Percentiles rank a stretch among this genome's conserved stretches.
These are phyloP conservation scores for Cylindroiulus punctatus DNA, from an alignment of 2,888 invertebrate genomes.

Conservation along the genomic window DNA sequence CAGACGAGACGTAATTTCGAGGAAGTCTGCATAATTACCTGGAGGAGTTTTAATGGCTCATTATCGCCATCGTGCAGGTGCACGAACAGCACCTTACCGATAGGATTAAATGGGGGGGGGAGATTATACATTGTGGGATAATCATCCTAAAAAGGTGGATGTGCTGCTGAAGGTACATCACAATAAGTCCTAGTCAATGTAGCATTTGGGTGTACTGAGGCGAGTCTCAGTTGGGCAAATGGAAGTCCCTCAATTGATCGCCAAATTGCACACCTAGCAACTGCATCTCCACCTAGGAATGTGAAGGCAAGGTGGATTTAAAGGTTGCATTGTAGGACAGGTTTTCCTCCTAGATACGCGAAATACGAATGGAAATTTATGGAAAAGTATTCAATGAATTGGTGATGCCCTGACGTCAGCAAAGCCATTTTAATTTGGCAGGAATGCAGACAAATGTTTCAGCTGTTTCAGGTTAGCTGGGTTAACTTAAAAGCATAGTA, in stretches of 20 bases:
- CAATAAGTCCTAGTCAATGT: neutral
- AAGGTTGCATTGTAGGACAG: neutral
- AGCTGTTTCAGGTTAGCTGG: too few relatives aligned
- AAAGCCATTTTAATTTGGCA: too few relatives aligned
- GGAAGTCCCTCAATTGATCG: neutral
- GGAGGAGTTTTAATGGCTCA: neutral
- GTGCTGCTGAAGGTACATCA: neutral
- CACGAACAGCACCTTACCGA: neutral
- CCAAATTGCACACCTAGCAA: neutral
- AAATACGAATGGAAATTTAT: too few relatives aligned
- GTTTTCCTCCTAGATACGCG: neutral
- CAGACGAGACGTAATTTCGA: neutral
- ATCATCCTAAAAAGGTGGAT: slow-evolving; percentile 7
- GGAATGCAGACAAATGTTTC: too few relatives aligned
- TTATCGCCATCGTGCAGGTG: neutral
- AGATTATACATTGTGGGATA: neutral
- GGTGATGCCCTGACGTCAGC: too few relatives aligned
- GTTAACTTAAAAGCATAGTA: too few relatives aligned
- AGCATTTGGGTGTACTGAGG: slow-evolving; percentile 1
- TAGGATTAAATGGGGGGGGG: neutral
- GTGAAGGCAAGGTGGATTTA: neutral
- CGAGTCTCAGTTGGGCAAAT: neutral
- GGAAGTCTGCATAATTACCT: slow-evolving; percentile 2
- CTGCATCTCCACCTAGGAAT: slow-evolving; percentile 1
- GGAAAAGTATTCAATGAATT: too few relatives aligned